Base-by-base conservation (phyloP, 2,797 vertebrate species). In the Pangasius larnaudii region DNA sequence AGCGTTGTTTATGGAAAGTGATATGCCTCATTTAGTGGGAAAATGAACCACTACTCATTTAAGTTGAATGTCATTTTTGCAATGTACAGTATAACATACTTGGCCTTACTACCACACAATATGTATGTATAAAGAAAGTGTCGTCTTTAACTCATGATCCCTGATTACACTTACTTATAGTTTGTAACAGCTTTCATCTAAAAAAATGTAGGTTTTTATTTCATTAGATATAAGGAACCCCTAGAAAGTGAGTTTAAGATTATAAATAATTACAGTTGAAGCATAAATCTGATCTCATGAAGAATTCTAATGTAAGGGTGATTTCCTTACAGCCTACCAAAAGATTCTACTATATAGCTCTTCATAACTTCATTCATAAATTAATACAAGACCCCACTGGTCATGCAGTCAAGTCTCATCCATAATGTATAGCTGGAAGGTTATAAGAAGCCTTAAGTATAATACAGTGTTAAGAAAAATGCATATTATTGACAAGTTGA, bases 71-170 rank as follows among this genome's bases (percentile, higher is more conserved):
- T 83, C 87, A 93, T 94, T 92, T 93, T 94, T 94, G 93, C 94
- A 92, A 91, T 94, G 92, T 94, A 93, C 93, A 93, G 91, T 94
- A 92, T 85, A 94, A 92, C 91, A 90, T 86, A 51, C 91, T 51
- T 74, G 91, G 92, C 93, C 90, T 91, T 92, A 93, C 58, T 77
- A 77, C 85, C 72, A 86, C 56, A 49, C 46, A 53, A 69, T 53
- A 63, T 46, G 69, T 75, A 42, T 85, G 71, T 46, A 63, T 84
- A 79, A 71, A 86, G 19, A 88, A 61, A 58, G 39, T 72, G 51
- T 84, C 59, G 46, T 79, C 67, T 84, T 91, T 88, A 90, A 90
- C 88, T 72, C 86, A 19, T 53, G 83, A 79, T 69, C n/a, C 30
- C 75, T 81, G 3, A 83, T 78, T 53, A 69, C 5, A 24, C 46